These are phyloP conservation scores for Andrena haemorrhoa DNA, from an alignment of 2,888 invertebrate species.

Conservation along the genomic window DNA sequence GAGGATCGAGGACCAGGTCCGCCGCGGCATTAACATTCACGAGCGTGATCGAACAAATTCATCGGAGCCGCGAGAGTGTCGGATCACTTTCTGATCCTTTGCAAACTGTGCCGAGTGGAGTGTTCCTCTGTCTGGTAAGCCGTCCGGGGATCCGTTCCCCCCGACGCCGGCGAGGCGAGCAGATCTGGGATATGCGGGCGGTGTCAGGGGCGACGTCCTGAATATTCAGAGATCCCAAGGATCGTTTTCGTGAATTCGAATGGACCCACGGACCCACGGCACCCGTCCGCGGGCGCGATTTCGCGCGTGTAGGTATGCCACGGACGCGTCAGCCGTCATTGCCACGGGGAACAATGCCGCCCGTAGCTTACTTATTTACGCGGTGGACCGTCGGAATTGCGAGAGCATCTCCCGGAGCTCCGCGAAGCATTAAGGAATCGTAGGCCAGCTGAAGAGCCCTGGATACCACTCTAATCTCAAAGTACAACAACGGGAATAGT, in stretches of 20 bases:
- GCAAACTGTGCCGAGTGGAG: slow-evolving; percentile 15
- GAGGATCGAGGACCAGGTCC: neutral
- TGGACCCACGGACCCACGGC: neutral
- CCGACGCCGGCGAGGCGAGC: too few relatives aligned
- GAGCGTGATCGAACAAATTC: slow-evolving; percentile 37
- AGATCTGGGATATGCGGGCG: neutral
- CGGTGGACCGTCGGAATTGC: neutral
- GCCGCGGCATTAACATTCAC: slow-evolving; percentile 1
- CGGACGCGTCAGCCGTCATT: slow-evolving; percentile 19
- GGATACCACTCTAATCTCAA: too few relatives aligned
- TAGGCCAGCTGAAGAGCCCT: too few relatives aligned
- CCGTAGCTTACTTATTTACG: neutral
- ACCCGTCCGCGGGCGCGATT: slow-evolving; percentile 27
- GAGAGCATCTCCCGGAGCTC: neutral
- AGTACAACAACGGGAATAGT: too few relatives aligned
- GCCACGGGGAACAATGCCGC: neutral
- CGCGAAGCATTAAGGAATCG: too few relatives aligned
- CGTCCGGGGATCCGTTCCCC: slow-evolving; percentile 8
- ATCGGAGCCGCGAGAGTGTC: neutral
- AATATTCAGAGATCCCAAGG: slow-evolving; percentile 51
- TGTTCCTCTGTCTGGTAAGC: slow-evolving; percentile 38
- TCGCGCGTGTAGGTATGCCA: slow-evolving; percentile 28
- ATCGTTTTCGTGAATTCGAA: slow-evolving; percentile 42
- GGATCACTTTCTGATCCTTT: slow-evolving; percentile 44
- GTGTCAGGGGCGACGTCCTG: slow-evolving; percentile 42